Evolutionary conservation across 2,113 vertebrate genomes (phyloP), one percentile per base, ranked within the genome.

Genomic region (Hassar affinis): DNA sequence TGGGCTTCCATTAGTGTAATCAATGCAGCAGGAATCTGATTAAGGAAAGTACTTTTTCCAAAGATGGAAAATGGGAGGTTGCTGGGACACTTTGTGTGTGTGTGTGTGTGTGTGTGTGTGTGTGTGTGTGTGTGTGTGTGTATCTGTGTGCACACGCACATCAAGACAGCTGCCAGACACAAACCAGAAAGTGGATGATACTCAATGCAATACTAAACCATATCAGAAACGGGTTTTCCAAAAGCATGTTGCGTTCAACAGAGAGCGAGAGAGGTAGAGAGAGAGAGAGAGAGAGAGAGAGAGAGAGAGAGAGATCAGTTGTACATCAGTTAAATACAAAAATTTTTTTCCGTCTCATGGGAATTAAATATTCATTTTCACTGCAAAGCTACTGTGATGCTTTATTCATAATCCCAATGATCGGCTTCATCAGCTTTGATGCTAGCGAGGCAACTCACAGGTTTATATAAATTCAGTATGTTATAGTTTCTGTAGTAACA

Each of bases 11-110:
- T 91, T 90, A 90, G 87, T 84, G 85, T 88, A 91, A 93, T 93
- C 91, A 92, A 93, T 92, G 80, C 85, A 78, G 47, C 61, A 86
- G 84, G 87, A 92, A 94, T 91, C 84, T 89, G 90, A 93, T 94
- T 91, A 94, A 87, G 76, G 80, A 90, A 90, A 94, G 92, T 92
- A 91, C 89, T 89, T 80, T 79, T 79, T 82, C 30, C 78, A 57
- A 35, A 59, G 75, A 42, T 56, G 33, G 35, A 62, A 71, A 87
- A 80, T 84, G 42, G 54, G 47, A 61, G 68, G 38, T 25, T 20
- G 47, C 12, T 30, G 12, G n/a, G 66, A 56, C 17, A 59, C 57
- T 25, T 76, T 10, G 12, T 9, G 35, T 30, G 7, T 42, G 45
- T 62, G 45, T 38, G 56, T 64, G 57, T 64, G 72, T 59, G 79